Evolutionary conservation across 1,140 invertebrate species (phyloP), one percentile per base, ranked within the genome.

Genomic region (Piezodorus guildinii): DNA sequence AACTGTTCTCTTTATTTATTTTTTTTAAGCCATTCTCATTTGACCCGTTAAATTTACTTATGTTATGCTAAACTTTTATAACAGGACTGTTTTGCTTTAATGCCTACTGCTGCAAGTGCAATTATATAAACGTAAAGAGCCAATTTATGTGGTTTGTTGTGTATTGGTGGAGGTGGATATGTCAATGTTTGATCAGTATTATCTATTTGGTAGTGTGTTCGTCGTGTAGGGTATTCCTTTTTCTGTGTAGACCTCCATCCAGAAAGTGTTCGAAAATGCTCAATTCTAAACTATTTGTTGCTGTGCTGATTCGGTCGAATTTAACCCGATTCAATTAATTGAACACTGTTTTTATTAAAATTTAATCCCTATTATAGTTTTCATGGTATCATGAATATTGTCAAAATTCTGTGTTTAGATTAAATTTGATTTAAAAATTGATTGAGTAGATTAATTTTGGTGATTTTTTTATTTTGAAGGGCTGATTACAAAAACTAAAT

Each of bases 121-220:
- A 44, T 45, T 56, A 56, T 21, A 52, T 45, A 61, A 61, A 23
- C 44, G 39, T 61, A 45, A 21, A 23, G 10, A 61, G 44, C 44
- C 43, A 60, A 43, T 60, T 60, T 19, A 15, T 46, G 21, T 19
- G 44, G 60, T 23, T 21, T 61, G 60, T 17, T 19, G 39, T 61
- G 39, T 60, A 30, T 21, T 56, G 52, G 52, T 56, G 52, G 52
- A 56, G 52, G 52, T 56, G 44, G 44, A 61, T 44, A n/a, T 61
- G 60, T 61, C 60, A 61, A 15, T 61, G 60, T 61, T 61, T 61
- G 39, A 61, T 45, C 60, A 61, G 60, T 61, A 61, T 61, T 61
- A 61, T 61, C 23, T 46, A 56, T 56, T 19, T 61, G 60, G 16
- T 61, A 61, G 60, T 44, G 43, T 61, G 60, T 61, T 61, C 44